These are phyloP conservation scores for Hecatera dysodea DNA, from an alignment of 2,888 invertebrate species.

Conservation along the genomic window DNA sequence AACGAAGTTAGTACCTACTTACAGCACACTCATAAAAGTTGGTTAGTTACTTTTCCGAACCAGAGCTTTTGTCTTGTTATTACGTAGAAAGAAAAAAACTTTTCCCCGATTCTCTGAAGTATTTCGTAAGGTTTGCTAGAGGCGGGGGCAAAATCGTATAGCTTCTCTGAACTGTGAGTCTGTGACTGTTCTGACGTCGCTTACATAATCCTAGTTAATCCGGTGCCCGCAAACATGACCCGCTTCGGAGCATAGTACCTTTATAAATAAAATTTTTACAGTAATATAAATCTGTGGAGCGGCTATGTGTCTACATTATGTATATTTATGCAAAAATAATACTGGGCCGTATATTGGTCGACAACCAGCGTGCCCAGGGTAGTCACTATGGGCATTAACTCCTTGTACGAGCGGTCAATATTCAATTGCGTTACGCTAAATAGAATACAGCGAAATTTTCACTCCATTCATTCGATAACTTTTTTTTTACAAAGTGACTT, in stretches of 20 bases:
- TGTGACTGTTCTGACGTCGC: slow-evolving; percentile 47
- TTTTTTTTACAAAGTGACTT: slow-evolving; percentile 20
- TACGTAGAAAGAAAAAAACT: slow-evolving; percentile 42
- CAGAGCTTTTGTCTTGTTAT: slow-evolving; percentile 58
- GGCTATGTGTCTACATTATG: slow-evolving; percentile 43
- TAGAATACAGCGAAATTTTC: slow-evolving; percentile 26
- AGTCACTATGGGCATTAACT: slow-evolving; percentile 34
- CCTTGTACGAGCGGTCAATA: slow-evolving; percentile 40
- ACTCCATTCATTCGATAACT: slow-evolving; percentile 29
- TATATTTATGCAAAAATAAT: slow-evolving; percentile 63
- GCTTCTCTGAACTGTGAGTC: slow-evolving; percentile 46
- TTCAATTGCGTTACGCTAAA: slow-evolving; percentile 38
- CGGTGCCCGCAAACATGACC: slow-evolving; percentile 60
- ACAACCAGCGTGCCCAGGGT: slow-evolving; percentile 17
- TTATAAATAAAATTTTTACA: slow-evolving; percentile 59
- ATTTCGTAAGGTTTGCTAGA: slow-evolving; percentile 38
- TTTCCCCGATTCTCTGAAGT: slow-evolving; percentile 45
- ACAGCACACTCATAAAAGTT: slow-evolving; percentile 57
- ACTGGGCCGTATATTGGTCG: slow-evolving; percentile 38
- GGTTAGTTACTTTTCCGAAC: slow-evolving; percentile 43
- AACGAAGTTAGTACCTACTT: slow-evolving; percentile 53
- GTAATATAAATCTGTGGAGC: slow-evolving; percentile 47
- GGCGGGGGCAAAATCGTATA: slow-evolving; percentile 40
- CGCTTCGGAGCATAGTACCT: slow-evolving; percentile 47
- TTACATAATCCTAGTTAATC: slow-evolving; percentile 63